These are phyloP conservation scores for Lasioglossum villosulum DNA, from an alignment of 2,888 invertebrate species.

Conservation along the genomic window DNA sequence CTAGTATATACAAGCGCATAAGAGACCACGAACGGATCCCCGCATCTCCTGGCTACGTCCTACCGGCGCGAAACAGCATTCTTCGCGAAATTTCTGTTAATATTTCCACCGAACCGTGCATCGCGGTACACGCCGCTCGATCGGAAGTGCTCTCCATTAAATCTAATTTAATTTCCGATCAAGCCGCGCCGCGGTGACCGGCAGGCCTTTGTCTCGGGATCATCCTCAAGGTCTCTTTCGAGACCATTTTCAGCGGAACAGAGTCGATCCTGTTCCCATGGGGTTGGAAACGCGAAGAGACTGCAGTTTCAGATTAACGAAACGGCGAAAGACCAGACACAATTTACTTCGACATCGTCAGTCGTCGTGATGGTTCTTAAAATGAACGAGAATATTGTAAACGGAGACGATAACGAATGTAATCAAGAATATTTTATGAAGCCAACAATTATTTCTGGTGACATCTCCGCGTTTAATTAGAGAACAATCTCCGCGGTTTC, in stretches of 20 bases:
- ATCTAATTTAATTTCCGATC: slow-evolving; percentile 33
- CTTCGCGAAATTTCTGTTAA: slow-evolving; percentile 79
- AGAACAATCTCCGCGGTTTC: not conserved
- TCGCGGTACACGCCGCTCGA: slow-evolving; percentile 8
- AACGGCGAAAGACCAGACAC: not conserved
- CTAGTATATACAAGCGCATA: slow-evolving; percentile 77
- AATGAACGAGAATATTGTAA: not conserved
- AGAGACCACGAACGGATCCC: slow-evolving; percentile 54
- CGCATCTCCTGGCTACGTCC: slow-evolving; percentile 52
- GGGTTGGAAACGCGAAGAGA: not conserved
- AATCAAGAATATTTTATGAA: not conserved
- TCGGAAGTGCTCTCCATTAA: slow-evolving; percentile 50
- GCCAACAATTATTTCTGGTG: not conserved
- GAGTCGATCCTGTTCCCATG: not conserved
- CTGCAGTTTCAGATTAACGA: not conserved
- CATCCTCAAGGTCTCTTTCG: not conserved
- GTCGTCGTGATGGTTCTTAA: not conserved
- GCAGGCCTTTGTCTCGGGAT: slow-evolving; percentile 13
- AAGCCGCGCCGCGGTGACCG: not conserved
- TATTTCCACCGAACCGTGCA: slow-evolving; percentile 69
- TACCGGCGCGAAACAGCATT: slow-evolving; percentile 32
- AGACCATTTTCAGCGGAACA: not conserved
- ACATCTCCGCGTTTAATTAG: not conserved
- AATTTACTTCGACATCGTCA: too few relatives aligned
- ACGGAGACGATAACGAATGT: not conserved